Evolutionary conservation across 2,797 vertebrate genomes (phyloP), one percentile per base, ranked within the genome.

Genomic region (Fringilla coelebs): DNA sequence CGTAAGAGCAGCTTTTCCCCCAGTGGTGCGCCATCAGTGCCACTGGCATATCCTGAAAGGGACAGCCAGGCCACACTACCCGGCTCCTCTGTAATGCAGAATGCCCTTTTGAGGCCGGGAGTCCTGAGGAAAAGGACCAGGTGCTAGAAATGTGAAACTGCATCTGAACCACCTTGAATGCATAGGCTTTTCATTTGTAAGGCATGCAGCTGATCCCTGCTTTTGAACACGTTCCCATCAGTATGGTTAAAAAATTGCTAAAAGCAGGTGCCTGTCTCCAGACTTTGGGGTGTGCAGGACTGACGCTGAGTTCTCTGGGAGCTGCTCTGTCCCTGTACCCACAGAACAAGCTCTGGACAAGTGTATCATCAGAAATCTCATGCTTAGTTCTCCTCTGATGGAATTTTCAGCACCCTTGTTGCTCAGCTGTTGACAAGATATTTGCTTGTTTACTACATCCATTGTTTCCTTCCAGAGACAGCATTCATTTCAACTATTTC

Each of bases 401-500:
- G 67, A 89, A 88, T 78, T 93, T 38, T 90, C 72, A 75, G 52
- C 57, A 29, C 66, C 65, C 61, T 61, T 72, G 88, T 83, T 6
- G 5, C 68, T 90, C 93, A 86, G 71, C 67, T 86, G 75, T 91
- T 88, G 74, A 72, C 66, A 70, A 55, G 49, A 83, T 89, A 22
- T 55, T 89, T 94, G 36, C 91, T 77, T 93, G 68, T 94, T 94
- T 94, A 91, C 76, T 89, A 62, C 70, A 88, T 63, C 76, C 70
- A 90, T 94, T 94, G 81, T 93, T 92, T 74, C 85, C 52, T 90
- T 85, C 48, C 72, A 71, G 28, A 74, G 63, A 57, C 48, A 46
- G 52, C 67, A 90, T 95, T 93, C 76, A 26, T 82, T 96, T 93
- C 82, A 92, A 71, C 78, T 81, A 21, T 91, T 94, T 96, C 82